Base-by-base conservation (phyloP, 2,113 vertebrate genomes). In the Calyptomena viridis region DNA sequence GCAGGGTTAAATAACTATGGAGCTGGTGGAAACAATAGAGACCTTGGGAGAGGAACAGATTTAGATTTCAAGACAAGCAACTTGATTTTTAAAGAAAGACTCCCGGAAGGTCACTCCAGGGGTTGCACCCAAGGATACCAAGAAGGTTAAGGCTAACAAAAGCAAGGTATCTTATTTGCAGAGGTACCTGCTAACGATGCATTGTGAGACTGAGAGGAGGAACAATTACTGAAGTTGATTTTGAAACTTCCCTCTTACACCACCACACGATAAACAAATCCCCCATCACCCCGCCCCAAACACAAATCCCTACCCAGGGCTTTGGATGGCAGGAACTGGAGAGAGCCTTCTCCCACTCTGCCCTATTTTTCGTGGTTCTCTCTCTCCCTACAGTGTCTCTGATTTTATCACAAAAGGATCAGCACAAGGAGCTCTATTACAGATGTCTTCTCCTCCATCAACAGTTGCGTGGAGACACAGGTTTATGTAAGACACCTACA, bases 211-310 rank as follows among this genome's bases (percentile, higher is more conserved):
- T 4, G 4, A 74, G 73, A 81, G 62, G 35, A 93, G 68, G 76
- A 97, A 93, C 86, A 87, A 94, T 75, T 40, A 63, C 64, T 21
- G 39, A 83, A 92, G 95, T 59, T 72, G 63, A 78, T 91, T 94
- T 94, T 78, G 95, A 95, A 96, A 94, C 94, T 92, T 93, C 93
- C 80, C 91, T 86, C 84, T 95, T 84, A 35, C 84, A 52, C 64
- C 86, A 92, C 52, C 75, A 39, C 14, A 59, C 0, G 55, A 77
- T 46, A 92, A 93, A 87, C 50, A 88, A 88, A 93, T 44, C 28
- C 52, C 18, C 18, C 14, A 6, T 5, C 42, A 44, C 14, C 42
- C 14, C 1, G 0, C 22, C 64, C 35, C 42, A 69, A 58, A 76
- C 14, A 42, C 71, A 87, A 69, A 81, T 30, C 88, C 27, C 55